Percentiles rank a stretch among this genome's conserved stretches.
phyloP scores from a whole-genome alignment of 92 coral and sea anemone genomes.

The Metridium senile region DNA sequence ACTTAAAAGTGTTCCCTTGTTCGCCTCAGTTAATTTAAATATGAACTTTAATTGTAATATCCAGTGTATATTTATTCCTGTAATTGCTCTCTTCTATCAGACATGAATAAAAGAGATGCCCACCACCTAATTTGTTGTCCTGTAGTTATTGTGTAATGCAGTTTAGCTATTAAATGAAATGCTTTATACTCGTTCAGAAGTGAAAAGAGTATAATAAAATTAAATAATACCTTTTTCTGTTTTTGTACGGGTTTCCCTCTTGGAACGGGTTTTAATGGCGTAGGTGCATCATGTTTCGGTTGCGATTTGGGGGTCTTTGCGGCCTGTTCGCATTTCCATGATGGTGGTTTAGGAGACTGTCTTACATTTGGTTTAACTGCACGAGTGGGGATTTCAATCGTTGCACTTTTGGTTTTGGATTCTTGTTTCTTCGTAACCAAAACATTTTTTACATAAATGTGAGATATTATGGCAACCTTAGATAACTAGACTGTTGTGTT shows the following conservation, averaged over 20 bases:
- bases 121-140: no score
- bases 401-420: slow-evolving; percentile 11
- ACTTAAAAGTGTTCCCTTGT: no score
- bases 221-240: slow-evolving; percentile 67
- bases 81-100: no score
- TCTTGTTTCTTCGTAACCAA: neutral
- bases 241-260: slow-evolving; percentile 66
- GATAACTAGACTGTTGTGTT: no score
- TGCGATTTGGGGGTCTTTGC: slow-evolving; percentile 20
- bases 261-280: slow-evolving; percentile 64
- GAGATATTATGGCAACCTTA: no score
- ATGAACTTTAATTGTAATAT: no score
- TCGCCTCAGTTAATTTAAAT: no score
- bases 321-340: slow-evolving; percentile 56
- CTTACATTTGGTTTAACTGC: slow-evolving; percentile 80
- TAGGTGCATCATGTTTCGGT: slow-evolving; percentile 28
- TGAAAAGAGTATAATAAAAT: neutral
- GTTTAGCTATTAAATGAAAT: no score
- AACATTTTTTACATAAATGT: neutral
- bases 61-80: no score
- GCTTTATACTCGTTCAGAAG: no score
- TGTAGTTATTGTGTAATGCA: no score
- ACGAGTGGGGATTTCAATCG: slow-evolving; percentile 64
- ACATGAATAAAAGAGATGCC: no score
- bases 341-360: slow-evolving; percentile 84